A percentile compares a stretch with the other conserved stretches of the same genome.
Conservation (phyloP, 2,797 vertebrate species). For the Chromis chromis region DNA sequence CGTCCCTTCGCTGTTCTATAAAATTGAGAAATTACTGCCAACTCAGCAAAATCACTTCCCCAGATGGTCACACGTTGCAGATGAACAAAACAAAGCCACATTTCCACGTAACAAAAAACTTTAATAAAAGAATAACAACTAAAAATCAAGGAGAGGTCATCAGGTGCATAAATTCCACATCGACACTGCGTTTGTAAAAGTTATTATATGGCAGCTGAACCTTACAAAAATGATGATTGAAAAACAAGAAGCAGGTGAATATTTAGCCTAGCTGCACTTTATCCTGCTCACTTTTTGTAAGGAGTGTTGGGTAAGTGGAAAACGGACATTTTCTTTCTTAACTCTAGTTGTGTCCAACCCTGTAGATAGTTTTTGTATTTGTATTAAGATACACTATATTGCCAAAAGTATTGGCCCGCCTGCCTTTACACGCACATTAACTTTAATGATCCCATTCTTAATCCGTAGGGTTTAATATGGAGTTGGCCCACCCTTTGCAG, state of each 20-base stretch:
- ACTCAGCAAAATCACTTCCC: constrained; percentile 44
- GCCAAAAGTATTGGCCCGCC: no score
- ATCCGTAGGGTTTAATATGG: no score
- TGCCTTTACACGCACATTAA: no score
- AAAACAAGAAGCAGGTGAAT: constrained; percentile 31
- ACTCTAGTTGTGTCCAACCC: background rate
- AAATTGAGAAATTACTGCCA: constrained; percentile 58
- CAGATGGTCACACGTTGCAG: constrained; percentile 65
- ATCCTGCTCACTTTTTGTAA: no score
- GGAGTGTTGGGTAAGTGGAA: no score
- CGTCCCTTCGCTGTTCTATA: constrained; percentile 39
- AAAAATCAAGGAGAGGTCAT: constrained; percentile 6
- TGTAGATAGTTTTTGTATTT: background rate
- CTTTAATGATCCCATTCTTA: no score
- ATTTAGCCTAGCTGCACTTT: background rate
- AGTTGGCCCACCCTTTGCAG: no score
- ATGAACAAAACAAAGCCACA: constrained; percentile 51
- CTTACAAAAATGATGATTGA: constrained; percentile 1
- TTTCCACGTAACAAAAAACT: constrained; percentile 34
- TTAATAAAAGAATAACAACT: constrained; percentile 1
- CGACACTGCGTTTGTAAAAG: background rate
- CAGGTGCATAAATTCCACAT: constrained; percentile 12
- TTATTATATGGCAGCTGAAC: constrained; percentile 1
- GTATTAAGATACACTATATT: no score
- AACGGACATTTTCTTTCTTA: background rate